Percentiles rank a stretch among this genome's conserved stretches.
Conservation (phyloP, 37 sponge, comb jelly and placozoan genomes). For the Theonella swinhoei region DNA sequence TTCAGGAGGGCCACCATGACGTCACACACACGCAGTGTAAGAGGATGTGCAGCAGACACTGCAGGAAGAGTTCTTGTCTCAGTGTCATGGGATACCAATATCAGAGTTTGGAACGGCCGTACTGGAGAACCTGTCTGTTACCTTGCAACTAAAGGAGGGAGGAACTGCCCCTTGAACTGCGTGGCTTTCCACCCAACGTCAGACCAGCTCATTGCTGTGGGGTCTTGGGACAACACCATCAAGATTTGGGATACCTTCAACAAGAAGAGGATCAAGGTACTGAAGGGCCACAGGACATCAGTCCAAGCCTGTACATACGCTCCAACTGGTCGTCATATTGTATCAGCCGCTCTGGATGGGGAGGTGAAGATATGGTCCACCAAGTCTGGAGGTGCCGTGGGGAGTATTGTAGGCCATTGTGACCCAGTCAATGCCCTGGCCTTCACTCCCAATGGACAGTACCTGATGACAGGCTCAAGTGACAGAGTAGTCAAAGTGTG, state of each 20-base stretch:
- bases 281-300: slow-evolving; percentile 87
- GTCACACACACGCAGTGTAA: slow-evolving; percentile 72
- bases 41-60: slow-evolving; percentile 54
- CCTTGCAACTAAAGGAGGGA: slow-evolving; percentile 31
- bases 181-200: slow-evolving; percentile 85
- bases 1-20: slow-evolving; percentile 69
- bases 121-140: slow-evolving; percentile 45
- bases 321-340: slow-evolving; percentile 83
- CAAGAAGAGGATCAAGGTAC: slow-evolving; percentile 74
- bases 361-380: slow-evolving; percentile 90
- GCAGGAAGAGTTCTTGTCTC: slow-evolving; percentile 78
- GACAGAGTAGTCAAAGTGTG: slow-evolving; percentile 87
- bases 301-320: slow-evolving; percentile 86
- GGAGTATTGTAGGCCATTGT: slow-evolving; percentile 79
- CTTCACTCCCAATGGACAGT: slow-evolving; percentile 80
- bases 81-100: slow-evolving; percentile 77
- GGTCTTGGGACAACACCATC: slow-evolving; percentile 85
- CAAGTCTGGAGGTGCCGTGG: slow-evolving; percentile 72
- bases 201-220: slow-evolving; percentile 81
- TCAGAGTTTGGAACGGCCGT: slow-evolving; percentile 75
- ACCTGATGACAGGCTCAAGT: slow-evolving; percentile 83
- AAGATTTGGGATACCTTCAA: slow-evolving; percentile 91
- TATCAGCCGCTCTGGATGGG: slow-evolving; percentile 88
- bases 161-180: slow-evolving; percentile 87
- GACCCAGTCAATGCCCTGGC: slow-evolving; percentile 72